Percentiles rank a stretch among this genome's conserved stretches.
phyloP scores from a whole-genome alignment of 2,797 vertebrate species.

The Gymnopithys bicolor region DNA sequence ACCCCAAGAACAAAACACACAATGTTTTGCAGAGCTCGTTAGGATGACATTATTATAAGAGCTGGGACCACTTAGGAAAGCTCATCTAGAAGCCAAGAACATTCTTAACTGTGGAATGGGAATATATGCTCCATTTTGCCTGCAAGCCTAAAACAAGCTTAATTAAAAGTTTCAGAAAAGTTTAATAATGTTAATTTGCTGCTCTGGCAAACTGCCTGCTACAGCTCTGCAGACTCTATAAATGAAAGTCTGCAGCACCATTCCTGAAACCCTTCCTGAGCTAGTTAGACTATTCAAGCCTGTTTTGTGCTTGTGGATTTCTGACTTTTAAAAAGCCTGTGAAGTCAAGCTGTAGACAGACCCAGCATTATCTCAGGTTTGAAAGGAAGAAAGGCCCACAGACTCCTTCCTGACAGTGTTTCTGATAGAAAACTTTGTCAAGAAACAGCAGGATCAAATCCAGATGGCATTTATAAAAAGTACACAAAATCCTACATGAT shows the following conservation, averaged over 20 bases:
- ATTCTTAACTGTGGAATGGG: constrained; percentile 2
- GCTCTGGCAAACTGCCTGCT: constrained; percentile 45
- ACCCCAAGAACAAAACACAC: constrained; percentile 23
- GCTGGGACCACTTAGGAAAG: constrained; percentile 53
- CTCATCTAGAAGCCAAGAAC: constrained; percentile 50
- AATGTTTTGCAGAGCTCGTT: constrained; percentile 50
- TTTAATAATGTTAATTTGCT: constrained; percentile 62
- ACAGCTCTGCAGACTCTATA: neutral
- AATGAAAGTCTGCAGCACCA: neutral
- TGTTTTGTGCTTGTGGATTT: neutral
- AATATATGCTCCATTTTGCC: constrained; percentile 34
- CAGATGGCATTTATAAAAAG: constrained; percentile 61
- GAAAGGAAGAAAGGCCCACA: constrained; percentile 13
- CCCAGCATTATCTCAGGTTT: neutral
- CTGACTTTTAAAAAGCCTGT: constrained; percentile 11
- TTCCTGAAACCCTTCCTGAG: constrained; percentile 9
- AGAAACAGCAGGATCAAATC: constrained; percentile 62
- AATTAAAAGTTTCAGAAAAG: constrained; percentile 72
- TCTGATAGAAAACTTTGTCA: constrained; percentile 17
- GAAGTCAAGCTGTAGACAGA: constrained; percentile 7
- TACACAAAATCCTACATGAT: constrained; percentile 64
- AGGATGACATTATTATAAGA: constrained; percentile 54
- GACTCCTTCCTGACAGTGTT: constrained; percentile 41
- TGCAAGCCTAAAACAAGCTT: constrained; percentile 52
- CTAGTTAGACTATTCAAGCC: neutral